Base-by-base conservation (phyloP, 1,140 invertebrate species). In the Drosophila insularis region DNA sequence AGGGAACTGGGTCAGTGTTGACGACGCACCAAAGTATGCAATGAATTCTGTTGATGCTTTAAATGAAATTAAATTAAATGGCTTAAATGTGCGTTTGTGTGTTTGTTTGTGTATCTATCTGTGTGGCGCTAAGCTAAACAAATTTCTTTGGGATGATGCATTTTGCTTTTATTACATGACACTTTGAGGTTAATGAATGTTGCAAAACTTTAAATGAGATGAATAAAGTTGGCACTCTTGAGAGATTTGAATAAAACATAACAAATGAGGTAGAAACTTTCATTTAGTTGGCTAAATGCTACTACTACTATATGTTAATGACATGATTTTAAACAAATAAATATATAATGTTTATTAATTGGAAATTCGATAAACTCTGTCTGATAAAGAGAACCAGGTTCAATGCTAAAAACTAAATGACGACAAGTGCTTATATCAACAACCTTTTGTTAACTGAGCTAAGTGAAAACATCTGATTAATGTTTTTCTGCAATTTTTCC, bases 21-120 rank as follows among this genome's bases (percentile, higher is more conserved):
- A 69, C 70, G 67, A 69, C 75, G 74, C 82, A 72, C 74, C 65
- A 70, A 87, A 86, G 78, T 87, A 86, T 87, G 82, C 82, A 75
- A 75, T 72, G 78, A 78, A 81, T 87, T 78, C 79, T 61, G 78
- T 55, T 17, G 74, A 59, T 66, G 60, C 68, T 72, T 87, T 75
- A 81, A 81, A 68, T 70, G 5, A 74, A 81, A 74, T 81, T 69
- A 70, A 81, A 69, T 81, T 50, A 75, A 73, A 78, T 78, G 63
- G 53, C 64, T 81, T 7, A 60, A 81, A 81, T 66, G 54, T 10
- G 31, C 27, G 65, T n/a, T 55, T 3, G n/a, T 37, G 59, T 17
- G 10, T 37, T 6, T 31, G 27, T 5, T 7, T 39, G 27, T 32
- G 19, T 27, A 5, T 17, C 11, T 27, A 5, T 17, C 11, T 14